Evolutionary conservation across 1,140 invertebrate genomes (phyloP), one percentile per base, ranked within the genome.

Genomic region (Cephus cinctus): DNA sequence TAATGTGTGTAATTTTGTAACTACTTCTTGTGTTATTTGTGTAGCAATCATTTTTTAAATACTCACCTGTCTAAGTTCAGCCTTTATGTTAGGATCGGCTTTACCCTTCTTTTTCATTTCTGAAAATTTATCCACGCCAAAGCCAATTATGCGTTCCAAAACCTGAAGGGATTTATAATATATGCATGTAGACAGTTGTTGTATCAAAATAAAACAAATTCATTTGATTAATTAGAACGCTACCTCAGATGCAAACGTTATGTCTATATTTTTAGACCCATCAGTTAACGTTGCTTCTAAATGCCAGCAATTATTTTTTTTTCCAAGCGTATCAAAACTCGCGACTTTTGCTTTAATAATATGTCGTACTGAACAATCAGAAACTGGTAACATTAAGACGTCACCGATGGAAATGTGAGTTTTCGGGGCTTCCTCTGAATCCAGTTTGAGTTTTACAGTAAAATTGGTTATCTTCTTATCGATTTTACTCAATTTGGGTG

Each of bases 201-300:
- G 15, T 27, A 46, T 22, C 15, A 19, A 21, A 14, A 34, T n/a
- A 15, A 35, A 19, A 1, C 6, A 5, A 20, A 38, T 12, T 47
- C 8, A 23, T 47, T 44, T 43, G 11, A 34, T 3, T 14, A 48
- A 5, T 19, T 20, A 22, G 19, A 43, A 32, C 27, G 19, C 16
- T 52, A 72, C 73, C 54, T 70, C 27, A 6, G 69, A 63, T 36
- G 65, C 54, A 56, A 75, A 69, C 12, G 43, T 43, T 3, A 73
- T 56, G 20, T 73, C 57, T 15, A 74, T 45, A 27, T 32, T 63
- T 38, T 50, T 57, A 14, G 67, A 67, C 19, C 41, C 31, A 57
- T 76, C 72, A 9, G 44, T 55, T 20, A 75, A 48, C 11, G 50
- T 56, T 42, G 51, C 69, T 34, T 63, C 59, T 14, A 74, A 56